Evolutionary conservation across 1,140 invertebrate genomes (phyloP).

Genomic region (Orius insidiosus): DNA sequence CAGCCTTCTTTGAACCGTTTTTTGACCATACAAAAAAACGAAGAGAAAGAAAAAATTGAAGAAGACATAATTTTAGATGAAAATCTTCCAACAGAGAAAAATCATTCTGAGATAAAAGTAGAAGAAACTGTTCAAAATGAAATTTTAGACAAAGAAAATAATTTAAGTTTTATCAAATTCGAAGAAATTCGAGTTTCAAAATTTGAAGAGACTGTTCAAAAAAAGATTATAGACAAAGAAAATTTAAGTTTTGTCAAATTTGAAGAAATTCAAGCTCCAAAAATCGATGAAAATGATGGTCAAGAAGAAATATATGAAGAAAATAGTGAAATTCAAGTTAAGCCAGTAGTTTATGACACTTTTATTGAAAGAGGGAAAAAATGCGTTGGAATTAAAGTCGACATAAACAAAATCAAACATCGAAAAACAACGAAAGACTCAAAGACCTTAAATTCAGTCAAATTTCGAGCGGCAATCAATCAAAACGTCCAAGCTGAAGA

Average conservation of each 20-base stretch:
- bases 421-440: neutral
- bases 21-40: neutral
- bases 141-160: neutral
- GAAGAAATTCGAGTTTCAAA: constrained; percentile 12
- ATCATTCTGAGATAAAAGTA: too few relatives aligned
- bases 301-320: too few relatives aligned
- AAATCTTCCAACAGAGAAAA: neutral
- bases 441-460: neutral
- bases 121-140: neutral
- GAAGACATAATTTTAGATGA: neutral
- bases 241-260: constrained; percentile 1
- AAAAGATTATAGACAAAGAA: neutral
- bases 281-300: neutral
- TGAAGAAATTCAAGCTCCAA: constrained; percentile 9
- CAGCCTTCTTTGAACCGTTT: neutral
- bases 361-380: neutral
- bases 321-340: too few relatives aligned
- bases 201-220: too few relatives aligned
- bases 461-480: constrained; percentile 56
- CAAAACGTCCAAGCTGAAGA: constrained; percentile 59
- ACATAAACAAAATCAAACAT: neutral
- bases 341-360: too few relatives aligned
- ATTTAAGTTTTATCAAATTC: neutral
- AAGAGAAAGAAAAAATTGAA: neutral
- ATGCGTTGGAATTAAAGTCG: neutral